A percentile compares a stretch with the other conserved stretches of the same genome.
phyloP scores from a whole-genome alignment of 2,797 vertebrate genomes.

The Mustela erminea region DNA sequence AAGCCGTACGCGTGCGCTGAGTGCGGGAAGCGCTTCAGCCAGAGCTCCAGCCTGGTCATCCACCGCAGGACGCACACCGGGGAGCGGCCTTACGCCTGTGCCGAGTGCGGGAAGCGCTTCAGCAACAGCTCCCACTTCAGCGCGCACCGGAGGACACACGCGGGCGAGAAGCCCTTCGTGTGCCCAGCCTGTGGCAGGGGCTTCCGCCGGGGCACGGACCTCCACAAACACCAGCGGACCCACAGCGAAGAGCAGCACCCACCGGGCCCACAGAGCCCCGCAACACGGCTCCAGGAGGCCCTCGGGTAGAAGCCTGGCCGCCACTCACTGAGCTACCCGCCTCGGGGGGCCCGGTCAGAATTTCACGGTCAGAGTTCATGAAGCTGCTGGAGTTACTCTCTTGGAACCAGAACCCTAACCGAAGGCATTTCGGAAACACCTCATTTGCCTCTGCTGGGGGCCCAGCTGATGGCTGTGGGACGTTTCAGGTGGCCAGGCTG shows the following conservation, averaged over 20 bases:
- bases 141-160: constrained; percentile 61
- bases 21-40: background rate
- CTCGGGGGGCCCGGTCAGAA: background rate
- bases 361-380: background rate
- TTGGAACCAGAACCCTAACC: background rate
- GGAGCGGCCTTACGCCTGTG: constrained; percentile 50
- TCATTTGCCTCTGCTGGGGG: background rate
- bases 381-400: background rate
- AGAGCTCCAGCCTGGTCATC: constrained; percentile 51
- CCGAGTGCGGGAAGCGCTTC: constrained; percentile 46
- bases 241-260: background rate
- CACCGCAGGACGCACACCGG: constrained; percentile 40
- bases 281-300: background rate
- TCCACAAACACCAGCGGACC: constrained; percentile 61
- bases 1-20: background rate
- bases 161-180: constrained; percentile 29
- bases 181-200: background rate
- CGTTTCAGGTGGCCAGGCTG: background rate
- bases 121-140: constrained; percentile 71
- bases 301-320: background rate
- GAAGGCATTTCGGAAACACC: background rate
- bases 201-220: constrained; percentile 48
- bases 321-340: background rate
- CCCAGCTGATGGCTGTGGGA: background rate
- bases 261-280: background rate